Percentiles rank a stretch among this genome's conserved stretches.
Conservation (phyloP, 2,888 invertebrate genomes). For the Agrotis clavis region DNA sequence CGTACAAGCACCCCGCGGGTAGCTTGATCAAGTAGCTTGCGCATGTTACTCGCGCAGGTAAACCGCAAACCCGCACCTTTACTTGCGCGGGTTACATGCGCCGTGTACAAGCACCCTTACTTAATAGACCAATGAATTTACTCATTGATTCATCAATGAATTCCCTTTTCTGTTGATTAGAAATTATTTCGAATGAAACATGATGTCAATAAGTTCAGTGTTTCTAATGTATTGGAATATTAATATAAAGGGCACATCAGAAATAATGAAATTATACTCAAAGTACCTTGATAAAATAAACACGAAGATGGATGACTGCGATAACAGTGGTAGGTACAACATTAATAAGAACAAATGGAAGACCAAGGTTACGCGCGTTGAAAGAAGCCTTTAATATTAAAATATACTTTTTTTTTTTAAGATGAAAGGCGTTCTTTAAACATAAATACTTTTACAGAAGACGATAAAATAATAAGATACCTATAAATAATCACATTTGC, state of each 20-base stretch:
- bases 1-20: too few relatives aligned
- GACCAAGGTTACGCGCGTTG: slow-evolving; percentile 16
- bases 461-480: slow-evolving; percentile 7
- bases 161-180: neutral
- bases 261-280: neutral
- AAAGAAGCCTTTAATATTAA: slow-evolving; percentile 2
- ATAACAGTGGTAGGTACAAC: neutral
- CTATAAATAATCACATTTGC: slow-evolving; percentile 4
- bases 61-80: too few relatives aligned
- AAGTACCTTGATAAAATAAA: neutral
- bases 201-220: neutral
- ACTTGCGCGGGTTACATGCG: too few relatives aligned
- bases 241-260: neutral
- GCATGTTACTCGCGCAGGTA: too few relatives aligned
- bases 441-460: neutral
- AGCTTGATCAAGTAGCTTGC: too few relatives aligned
- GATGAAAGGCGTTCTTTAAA: neutral
- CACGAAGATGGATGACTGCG: neutral
- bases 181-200: neutral
- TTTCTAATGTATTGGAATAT: neutral
- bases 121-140: neutral
- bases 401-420: neutral
- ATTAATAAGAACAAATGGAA: slow-evolving; percentile 23
- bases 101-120: too few relatives aligned
- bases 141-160: neutral